A percentile compares a stretch with the other conserved stretches of the same genome.
Evolutionary conservation across 1,140 invertebrate genomes (phyloP).

Genomic region (Lethrus apterus): DNA sequence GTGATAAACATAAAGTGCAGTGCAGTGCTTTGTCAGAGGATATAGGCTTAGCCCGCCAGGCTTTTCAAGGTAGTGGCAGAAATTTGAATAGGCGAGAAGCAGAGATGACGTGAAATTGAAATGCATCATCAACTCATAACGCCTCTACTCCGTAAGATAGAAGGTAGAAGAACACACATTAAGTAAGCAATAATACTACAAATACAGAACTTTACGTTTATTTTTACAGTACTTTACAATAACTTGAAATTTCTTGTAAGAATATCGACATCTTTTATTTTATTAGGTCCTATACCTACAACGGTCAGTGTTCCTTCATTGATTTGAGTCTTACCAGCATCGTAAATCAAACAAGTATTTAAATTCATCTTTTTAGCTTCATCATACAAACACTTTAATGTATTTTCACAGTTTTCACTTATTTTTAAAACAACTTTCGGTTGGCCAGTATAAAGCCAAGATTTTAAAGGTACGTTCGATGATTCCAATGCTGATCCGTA

Average conservation of each 20-base stretch:
- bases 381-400: conserved; percentile 45
- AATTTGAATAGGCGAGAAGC: no score
- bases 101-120: no score
- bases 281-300: conserved; percentile 68
- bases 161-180: no score
- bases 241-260: conserved; percentile 62
- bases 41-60: no score
- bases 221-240: no score
- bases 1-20: no score
- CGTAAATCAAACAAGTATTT: conserved; percentile 56
- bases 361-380: conserved; percentile 51
- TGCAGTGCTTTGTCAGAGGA: no score
- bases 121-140: no score
- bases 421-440: conserved; percentile 65
- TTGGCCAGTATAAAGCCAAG: conserved; percentile 63
- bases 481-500: conserved; percentile 48
- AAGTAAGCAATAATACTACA: no score
- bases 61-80: no score
- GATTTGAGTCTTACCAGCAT: conserved; percentile 74
- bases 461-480: conserved; percentile 45
- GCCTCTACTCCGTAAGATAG: no score
- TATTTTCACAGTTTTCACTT: conserved; percentile 44
- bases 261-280: conserved; percentile 53
- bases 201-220: no score
- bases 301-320: conserved; percentile 60